Percentiles rank a stretch among this genome's conserved stretches.
Evolutionary conservation across 2,888 invertebrate species (phyloP).

Genomic region (Ormyrus rosae): DNA sequence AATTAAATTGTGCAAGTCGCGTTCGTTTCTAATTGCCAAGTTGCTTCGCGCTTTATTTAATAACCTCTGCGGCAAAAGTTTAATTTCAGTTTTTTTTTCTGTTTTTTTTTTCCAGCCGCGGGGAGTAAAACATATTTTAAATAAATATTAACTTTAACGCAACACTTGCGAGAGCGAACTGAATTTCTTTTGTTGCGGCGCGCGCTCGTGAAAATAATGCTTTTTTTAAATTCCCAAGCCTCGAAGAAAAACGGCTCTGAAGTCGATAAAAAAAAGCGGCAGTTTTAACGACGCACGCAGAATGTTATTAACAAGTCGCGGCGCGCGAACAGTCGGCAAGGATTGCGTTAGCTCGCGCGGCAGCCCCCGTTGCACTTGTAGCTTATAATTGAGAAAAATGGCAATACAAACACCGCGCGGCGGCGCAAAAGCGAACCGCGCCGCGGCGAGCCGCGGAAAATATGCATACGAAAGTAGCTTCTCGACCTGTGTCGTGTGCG

Average conservation of each 20-base stretch:
- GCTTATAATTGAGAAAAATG: slow-evolving; percentile 10
- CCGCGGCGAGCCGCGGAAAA: neutral
- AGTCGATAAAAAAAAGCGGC: neutral
- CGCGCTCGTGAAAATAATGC: neutral
- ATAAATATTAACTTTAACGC: too few species aligned
- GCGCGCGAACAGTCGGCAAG: neutral
- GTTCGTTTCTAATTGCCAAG: too few species aligned
- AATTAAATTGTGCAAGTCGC: too few species aligned
- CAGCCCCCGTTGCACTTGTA: slow-evolving; percentile 20
- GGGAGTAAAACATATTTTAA: too few species aligned
- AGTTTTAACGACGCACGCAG: neutral
- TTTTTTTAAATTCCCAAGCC: neutral
- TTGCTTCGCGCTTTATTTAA: too few species aligned
- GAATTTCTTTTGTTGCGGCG: neutral
- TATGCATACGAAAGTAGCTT: slow-evolving; percentile 21
- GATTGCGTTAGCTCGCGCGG: slow-evolving; percentile 20
- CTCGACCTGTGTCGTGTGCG: neutral
- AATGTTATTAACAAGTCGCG: too few species aligned
- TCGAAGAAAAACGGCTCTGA: neutral
- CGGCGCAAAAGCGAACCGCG: neutral
- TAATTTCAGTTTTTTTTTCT: too few species aligned
- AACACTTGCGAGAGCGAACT: neutral
- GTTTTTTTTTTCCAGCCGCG: too few species aligned
- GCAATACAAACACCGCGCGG: neutral
- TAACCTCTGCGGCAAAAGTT: too few species aligned